Conservation (phyloP, 2,797 vertebrate species). For the Mionectes olivaceus region DNA sequence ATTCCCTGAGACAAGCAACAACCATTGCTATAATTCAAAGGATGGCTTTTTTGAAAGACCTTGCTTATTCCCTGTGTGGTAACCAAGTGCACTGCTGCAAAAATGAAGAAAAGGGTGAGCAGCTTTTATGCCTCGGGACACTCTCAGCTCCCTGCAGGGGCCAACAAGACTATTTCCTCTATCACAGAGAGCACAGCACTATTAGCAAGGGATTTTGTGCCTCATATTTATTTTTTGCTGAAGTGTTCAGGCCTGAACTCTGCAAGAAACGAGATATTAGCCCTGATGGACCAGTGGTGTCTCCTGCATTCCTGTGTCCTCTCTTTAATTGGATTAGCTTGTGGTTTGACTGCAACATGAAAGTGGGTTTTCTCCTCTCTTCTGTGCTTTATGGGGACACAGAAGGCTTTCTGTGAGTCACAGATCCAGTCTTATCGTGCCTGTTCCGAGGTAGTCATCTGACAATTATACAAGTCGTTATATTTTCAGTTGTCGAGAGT, state of each 20-base stretch:
- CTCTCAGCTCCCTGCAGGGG: conserved; percentile 17
- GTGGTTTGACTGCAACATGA: not conserved
- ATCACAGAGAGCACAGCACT: not conserved
- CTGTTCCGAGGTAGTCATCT: not conserved
- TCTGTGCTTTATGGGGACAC: not conserved
- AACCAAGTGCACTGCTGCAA: not conserved
- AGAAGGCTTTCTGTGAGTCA: conserved; percentile 19
- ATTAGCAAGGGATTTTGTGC: not conserved
- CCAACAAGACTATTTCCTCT: not conserved
- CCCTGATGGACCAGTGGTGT: not conserved
- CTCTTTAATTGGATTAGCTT: conserved; percentile 27
- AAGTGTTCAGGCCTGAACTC: not conserved
- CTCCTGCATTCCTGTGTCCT: not conserved
- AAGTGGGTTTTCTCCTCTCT: not conserved
- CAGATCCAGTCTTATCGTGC: not conserved
- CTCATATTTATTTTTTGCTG: conserved; percentile 1
- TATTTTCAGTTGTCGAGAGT: not conserved
- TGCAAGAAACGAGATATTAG: not conserved
- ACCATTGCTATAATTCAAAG: not conserved
- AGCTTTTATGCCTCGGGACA: conserved; percentile 14
- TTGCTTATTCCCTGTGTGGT: not conserved
- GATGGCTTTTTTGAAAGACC: not conserved
- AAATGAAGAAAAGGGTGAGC: not conserved
- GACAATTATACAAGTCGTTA: not conserved
- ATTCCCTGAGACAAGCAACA: not conserved